Conservation (phyloP, 2,113 vertebrate genomes). For the Chloebia gouldiae region DNA sequence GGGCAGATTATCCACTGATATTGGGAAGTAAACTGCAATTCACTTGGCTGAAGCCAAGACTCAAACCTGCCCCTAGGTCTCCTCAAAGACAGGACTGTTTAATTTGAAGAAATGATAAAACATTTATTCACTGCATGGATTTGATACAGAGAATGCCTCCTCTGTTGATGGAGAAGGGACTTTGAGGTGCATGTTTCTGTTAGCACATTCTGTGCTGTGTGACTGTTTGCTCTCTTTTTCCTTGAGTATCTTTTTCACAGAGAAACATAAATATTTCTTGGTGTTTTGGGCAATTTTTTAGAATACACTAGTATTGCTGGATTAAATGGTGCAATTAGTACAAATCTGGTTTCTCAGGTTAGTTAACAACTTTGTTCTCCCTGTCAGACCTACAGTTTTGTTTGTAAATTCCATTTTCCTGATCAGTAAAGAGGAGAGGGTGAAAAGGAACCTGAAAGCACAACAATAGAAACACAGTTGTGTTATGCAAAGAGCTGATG, state of each 20-base stretch:
- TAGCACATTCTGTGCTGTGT: neutral
- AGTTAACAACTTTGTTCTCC: neutral
- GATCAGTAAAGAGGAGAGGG: neutral
- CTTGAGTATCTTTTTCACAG: neutral
- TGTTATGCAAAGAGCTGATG: neutral
- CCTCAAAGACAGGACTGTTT: neutral
- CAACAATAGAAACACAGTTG: neutral
- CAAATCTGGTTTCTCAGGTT: neutral
- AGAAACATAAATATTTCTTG: neutral
- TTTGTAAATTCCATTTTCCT: neutral
- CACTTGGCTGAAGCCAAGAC: neutral
- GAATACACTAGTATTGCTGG: neutral
- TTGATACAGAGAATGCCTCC: neutral
- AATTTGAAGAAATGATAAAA: neutral
- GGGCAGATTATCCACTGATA: neutral
- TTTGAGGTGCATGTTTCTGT: neutral
- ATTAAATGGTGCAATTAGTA: neutral
- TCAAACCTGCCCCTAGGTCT: neutral
- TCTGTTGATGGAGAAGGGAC: neutral
- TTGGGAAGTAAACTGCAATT: neutral
- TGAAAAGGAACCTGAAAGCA: neutral
- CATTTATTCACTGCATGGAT: neutral
- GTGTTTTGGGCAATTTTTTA: rapidly evolving
- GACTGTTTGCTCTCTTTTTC: neutral
- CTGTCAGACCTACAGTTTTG: neutral